A percentile compares a stretch with the other conserved stretches of the same genome.
These are phyloP conservation scores for Tridacna crocea DNA, from an alignment of 2,888 invertebrate genomes.

Conservation along the genomic window DNA sequence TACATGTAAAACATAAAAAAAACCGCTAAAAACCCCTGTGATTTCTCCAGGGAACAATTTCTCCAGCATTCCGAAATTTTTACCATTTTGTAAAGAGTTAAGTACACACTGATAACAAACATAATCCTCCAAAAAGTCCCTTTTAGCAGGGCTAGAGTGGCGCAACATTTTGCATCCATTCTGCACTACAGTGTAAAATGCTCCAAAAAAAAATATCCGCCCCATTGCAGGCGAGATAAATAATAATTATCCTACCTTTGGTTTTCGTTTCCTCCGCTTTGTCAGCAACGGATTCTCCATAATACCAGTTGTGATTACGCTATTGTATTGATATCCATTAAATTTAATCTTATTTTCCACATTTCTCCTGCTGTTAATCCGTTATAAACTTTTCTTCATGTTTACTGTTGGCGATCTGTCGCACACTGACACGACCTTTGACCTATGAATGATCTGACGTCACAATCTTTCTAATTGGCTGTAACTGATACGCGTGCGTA, in stretches of 20 bases:
- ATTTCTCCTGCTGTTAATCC: too few relatives aligned
- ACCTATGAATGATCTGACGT: slow-evolving; percentile 8
- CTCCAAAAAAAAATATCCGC: slow-evolving; percentile 8
- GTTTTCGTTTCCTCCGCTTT: slow-evolving; percentile 38
- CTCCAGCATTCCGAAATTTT: too few relatives aligned
- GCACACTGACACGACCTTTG: slow-evolving; percentile 24
- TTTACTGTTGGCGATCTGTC: slow-evolving; percentile 8
- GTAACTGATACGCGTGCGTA: slow-evolving; percentile 3
- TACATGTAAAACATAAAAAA: too few relatives aligned
- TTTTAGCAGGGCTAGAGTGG: too few relatives aligned
- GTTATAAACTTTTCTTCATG: not conserved
- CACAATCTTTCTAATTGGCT: slow-evolving; percentile 16
- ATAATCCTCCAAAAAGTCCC: too few relatives aligned
- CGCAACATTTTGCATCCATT: slow-evolving; percentile 13
- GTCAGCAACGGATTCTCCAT: slow-evolving; percentile 36
- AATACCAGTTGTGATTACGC: not conserved
- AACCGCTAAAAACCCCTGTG: too few relatives aligned
- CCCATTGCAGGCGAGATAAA: slow-evolving; percentile 29
- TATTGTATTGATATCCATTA: too few relatives aligned
- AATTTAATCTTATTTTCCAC: too few relatives aligned
- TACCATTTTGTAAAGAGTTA: too few relatives aligned
- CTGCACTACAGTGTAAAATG: not conserved
- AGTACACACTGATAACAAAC: too few relatives aligned
- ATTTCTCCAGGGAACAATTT: too few relatives aligned
- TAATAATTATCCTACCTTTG: slow-evolving; percentile 26